Evolutionary conservation across 2,888 invertebrate species (phyloP).

Genomic region (Plusia festucae): DNA sequence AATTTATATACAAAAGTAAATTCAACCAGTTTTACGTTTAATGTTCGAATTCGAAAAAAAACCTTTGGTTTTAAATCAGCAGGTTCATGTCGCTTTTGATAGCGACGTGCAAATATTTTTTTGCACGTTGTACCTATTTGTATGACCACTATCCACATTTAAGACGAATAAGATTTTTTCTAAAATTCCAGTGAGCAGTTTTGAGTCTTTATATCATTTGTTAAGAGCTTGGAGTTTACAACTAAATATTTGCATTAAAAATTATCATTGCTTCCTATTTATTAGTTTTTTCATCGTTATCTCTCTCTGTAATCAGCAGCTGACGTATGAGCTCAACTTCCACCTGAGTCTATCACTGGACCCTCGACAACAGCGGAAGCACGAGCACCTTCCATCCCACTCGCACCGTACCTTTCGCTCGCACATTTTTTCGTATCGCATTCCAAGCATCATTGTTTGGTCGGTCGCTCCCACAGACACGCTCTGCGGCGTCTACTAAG

Average conservation of each 20-base stretch:
- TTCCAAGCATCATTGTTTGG: conserved; percentile 83
- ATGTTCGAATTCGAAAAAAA: too few relatives aligned
- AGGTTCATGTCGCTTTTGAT: neutral
- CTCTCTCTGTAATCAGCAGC: conserved; percentile 22
- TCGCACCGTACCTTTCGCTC: conserved; percentile 61
- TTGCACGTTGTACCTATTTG: too few relatives aligned
- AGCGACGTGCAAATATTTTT: too few relatives aligned
- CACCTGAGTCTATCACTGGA: conserved; percentile 58
- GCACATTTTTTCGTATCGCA: conserved; percentile 77
- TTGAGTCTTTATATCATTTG: neutral
- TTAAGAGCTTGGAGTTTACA: too few relatives aligned
- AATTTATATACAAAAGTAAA: neutral
- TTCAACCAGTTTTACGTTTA: neutral
- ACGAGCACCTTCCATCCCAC: conserved; percentile 61
- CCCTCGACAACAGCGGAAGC: conserved; percentile 70
- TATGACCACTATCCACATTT: too few relatives aligned
- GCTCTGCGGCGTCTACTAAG: conserved; percentile 67
- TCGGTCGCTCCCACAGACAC: conserved; percentile 80
- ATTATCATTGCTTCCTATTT: neutral
- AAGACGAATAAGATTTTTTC: too few relatives aligned
- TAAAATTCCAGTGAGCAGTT: too few relatives aligned
- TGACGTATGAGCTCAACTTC: conserved; percentile 27
- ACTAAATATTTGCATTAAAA: neutral
- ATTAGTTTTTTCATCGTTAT: conserved; percentile 13
- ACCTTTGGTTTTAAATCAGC: neutral